Evolutionary conservation across 2,888 invertebrate species (phyloP).

Genomic region (Leucozona laternaria): DNA sequence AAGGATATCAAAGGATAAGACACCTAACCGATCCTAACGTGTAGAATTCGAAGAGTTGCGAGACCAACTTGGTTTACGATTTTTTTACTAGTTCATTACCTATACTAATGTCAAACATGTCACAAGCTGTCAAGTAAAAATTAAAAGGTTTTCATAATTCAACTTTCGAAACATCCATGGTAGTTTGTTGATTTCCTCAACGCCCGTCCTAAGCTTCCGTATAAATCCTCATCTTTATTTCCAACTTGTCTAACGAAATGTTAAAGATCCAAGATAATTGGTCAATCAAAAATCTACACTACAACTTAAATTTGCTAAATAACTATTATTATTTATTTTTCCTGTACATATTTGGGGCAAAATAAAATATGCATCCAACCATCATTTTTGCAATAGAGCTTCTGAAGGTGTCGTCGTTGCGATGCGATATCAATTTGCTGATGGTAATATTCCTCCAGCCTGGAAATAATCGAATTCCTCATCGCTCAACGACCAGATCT

Average conservation of each 20-base stretch:
- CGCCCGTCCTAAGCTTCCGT: background rate
- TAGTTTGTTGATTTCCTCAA: background rate
- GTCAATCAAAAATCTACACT: background rate
- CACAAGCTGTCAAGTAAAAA: no score
- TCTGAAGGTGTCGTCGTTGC: background rate
- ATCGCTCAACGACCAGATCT: slow-evolving; percentile 11
- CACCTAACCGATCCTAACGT: no score
- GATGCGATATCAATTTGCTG: background rate
- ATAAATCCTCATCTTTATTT: background rate
- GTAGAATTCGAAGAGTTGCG: no score
- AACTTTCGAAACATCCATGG: no score
- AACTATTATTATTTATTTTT: background rate
- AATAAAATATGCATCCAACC: background rate
- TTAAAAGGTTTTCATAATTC: no score
- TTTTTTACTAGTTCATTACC: no score
- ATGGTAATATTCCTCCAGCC: background rate
- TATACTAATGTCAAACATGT: no score
- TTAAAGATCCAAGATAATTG: background rate
- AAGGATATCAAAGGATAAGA: no score
- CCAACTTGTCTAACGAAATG: background rate
- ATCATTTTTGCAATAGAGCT: background rate
- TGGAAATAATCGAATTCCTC: background rate
- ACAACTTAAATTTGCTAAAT: background rate
- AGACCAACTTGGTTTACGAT: no score
- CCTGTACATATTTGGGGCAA: background rate